Percentiles rank a stretch among this genome's conserved stretches.
These are phyloP conservation scores for Lagenorhynchus albirostris DNA, from an alignment of 2,113 vertebrate genomes.

Conservation along the genomic window DNA sequence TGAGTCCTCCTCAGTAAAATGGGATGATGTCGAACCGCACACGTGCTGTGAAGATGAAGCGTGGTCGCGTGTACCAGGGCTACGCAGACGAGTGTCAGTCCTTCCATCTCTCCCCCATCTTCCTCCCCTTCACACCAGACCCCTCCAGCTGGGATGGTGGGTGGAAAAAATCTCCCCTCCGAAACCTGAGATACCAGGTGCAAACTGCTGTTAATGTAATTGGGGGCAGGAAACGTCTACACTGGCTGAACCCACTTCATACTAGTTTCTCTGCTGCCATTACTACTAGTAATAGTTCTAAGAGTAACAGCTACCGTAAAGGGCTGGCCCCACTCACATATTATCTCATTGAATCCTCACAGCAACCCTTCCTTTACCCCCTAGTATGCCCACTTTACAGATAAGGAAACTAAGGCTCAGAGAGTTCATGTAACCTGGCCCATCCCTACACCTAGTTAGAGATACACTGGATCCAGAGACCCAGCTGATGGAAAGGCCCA, in stretches of 20 bases:
- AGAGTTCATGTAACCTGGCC: not conserved
- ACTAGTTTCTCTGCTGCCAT: not conserved
- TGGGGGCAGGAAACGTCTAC: not conserved
- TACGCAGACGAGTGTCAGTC: fast-evolving
- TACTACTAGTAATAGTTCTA: not conserved
- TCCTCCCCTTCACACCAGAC: no score
- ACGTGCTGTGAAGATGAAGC: fast-evolving
- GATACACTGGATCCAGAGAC: not conserved
- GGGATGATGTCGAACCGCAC: fast-evolving
- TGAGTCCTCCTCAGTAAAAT: not conserved
- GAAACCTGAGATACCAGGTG: not conserved
- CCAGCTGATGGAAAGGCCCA: not conserved
- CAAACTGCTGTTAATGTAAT: not conserved
- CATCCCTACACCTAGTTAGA: no score
- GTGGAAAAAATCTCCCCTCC: not conserved
- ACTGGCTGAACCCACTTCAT: not conserved
- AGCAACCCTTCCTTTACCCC: not conserved
- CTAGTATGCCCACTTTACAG: not conserved
- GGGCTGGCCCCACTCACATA: not conserved
- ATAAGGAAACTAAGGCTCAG: not conserved
- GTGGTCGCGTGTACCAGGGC: fast-evolving
- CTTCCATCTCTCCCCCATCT: fast-evolving
- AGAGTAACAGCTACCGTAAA: not conserved
- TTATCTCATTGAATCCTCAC: fast-evolving
- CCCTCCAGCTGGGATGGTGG: not conserved